Evolutionary conservation across 2,113 vertebrate genomes (phyloP).

Genomic region (Cyphomyrus plagiostoma): DNA sequence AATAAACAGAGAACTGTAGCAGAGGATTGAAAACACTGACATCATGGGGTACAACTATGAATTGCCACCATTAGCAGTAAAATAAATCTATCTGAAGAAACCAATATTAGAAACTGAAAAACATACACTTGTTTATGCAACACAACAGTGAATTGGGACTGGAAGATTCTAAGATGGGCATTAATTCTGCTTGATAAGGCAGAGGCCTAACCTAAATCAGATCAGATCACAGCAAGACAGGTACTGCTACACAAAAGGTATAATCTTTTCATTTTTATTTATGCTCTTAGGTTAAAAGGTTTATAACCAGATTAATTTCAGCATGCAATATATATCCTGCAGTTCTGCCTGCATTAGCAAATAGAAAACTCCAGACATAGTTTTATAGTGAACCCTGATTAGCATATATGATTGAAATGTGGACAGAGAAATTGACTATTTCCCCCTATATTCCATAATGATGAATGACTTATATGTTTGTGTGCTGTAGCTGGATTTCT

Average conservation of each 20-base stretch:
- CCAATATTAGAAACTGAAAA: not conserved
- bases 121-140: not conserved
- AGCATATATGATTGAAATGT: not conserved
- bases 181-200: not conserved
- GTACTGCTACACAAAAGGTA: not conserved
- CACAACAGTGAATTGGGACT: not conserved
- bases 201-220: not conserved
- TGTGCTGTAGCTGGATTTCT: not conserved
- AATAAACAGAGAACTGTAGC: not conserved
- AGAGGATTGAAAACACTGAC: slow-evolving; percentile 58
- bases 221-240: not conserved
- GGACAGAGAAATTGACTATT: not conserved
- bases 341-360: not conserved
- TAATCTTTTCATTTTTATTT: not conserved
- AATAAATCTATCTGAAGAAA: not conserved
- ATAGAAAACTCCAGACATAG: not conserved
- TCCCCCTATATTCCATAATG: not conserved
- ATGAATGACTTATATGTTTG: not conserved
- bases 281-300: not conserved
- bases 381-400: not conserved
- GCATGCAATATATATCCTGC: not conserved
- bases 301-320: not conserved
- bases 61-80: slow-evolving; percentile 40
- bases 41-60: slow-evolving; percentile 51
- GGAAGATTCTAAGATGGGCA: not conserved